Evolutionary conservation across 2,113 vertebrate genomes (phyloP).

Genomic region (Australoheros scitulus): DNA sequence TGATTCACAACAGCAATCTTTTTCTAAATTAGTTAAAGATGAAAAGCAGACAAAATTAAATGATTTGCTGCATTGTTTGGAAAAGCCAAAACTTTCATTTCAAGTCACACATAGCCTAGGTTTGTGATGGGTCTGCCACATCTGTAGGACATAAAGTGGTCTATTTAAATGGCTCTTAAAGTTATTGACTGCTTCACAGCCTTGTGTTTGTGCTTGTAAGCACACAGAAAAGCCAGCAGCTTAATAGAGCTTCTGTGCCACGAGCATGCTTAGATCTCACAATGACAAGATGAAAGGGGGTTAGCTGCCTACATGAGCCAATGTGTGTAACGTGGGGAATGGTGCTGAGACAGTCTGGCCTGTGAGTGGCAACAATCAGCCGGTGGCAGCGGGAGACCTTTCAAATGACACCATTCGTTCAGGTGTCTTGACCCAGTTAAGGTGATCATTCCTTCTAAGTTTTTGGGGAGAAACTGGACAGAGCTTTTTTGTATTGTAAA

Average conservation of each 20-base stretch:
- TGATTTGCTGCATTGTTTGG: not conserved
- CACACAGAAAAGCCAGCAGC: conserved; percentile 7
- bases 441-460: conserved; percentile 14
- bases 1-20: not conserved
- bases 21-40: not conserved
- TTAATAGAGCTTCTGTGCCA: conserved; percentile 29
- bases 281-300: not conserved
- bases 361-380: conserved; percentile 28
- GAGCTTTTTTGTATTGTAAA: conserved; percentile 2
- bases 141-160: not conserved
- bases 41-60: not conserved
- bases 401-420: conserved; percentile 8
- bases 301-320: conserved; percentile 7
- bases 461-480: not conserved
- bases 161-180: not conserved
- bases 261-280: not conserved
- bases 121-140: not conserved
- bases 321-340: conserved; percentile 22
- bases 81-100: not conserved
- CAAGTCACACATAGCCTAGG: not conserved
- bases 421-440: not conserved
- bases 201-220: conserved; percentile 5
- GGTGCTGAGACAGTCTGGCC: conserved; percentile 22
- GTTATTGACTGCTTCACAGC: conserved; percentile 1
- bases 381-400: conserved; percentile 31